phyloP scores from a whole-genome alignment of 2,113 vertebrate species.

The Propithecus coquereli region DNA sequence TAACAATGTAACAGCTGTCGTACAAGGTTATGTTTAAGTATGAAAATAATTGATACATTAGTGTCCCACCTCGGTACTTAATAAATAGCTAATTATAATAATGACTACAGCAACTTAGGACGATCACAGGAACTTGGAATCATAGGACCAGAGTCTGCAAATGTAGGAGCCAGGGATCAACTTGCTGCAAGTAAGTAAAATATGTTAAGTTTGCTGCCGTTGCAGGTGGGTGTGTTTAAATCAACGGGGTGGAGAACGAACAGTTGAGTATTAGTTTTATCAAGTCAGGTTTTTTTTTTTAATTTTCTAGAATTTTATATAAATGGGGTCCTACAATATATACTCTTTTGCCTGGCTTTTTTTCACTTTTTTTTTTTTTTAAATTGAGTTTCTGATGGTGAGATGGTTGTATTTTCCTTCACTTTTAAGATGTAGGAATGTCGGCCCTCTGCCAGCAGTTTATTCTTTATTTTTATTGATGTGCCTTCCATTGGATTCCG shows the following conservation, averaged over 20 bases:
- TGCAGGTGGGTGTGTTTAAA: accelerated
- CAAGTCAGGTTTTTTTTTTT: background rate
- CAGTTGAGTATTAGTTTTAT: background rate
- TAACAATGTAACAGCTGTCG: background rate
- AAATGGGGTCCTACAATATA: accelerated
- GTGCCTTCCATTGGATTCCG: no score
- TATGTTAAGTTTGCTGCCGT: no score
- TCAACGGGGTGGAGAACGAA: no score
- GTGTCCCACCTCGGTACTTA: background rate
- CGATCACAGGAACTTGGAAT: background rate
- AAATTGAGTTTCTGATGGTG: no score
- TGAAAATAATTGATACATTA: background rate
- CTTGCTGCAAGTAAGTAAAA: background rate
- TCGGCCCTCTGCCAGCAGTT: no score
- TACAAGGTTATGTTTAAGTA: background rate
- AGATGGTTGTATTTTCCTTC: no score
- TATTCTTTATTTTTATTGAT: no score
- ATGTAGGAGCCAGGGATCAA: background rate
- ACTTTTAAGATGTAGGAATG: no score
- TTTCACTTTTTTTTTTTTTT: no score
- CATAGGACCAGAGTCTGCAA: background rate
- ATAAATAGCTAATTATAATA: background rate
- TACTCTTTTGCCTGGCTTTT: background rate
- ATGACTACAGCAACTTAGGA: background rate
- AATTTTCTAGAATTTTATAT: background rate